Evolutionary conservation across 2,888 invertebrate genomes (phyloP).

Genomic region (Chloroclystis v-ata): DNA sequence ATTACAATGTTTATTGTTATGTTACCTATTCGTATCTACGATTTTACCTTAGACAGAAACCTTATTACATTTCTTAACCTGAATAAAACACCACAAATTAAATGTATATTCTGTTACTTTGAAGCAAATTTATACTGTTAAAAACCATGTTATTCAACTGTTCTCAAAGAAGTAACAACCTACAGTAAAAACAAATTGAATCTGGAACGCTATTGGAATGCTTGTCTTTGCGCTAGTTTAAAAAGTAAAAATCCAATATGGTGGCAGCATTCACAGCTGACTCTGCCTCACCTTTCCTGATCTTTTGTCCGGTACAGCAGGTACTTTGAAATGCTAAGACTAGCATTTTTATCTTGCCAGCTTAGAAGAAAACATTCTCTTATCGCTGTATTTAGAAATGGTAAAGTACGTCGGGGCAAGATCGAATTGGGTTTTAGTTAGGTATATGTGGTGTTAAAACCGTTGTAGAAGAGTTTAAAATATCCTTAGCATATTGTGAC

Average conservation of each 20-base stretch:
- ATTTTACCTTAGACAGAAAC: too few species aligned
- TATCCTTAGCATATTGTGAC: too few species aligned
- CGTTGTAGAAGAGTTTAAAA: too few species aligned
- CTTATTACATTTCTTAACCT: too few species aligned
- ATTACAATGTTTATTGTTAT: too few species aligned
- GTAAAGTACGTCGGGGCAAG: too few species aligned
- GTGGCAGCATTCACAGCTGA: conserved; percentile 61
- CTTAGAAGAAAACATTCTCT: background rate
- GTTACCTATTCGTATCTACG: too few species aligned
- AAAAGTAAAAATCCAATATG: conserved; percentile 62
- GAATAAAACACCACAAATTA: too few species aligned
- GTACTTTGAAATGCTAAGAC: conserved; percentile 39
- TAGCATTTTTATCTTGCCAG: conserved; percentile 40
- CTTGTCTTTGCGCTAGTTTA: conserved; percentile 53
- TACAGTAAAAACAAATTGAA: conserved; percentile 44
- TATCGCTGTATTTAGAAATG: too few species aligned
- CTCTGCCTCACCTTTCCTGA: conserved; percentile 58
- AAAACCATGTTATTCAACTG: conserved; percentile 15
- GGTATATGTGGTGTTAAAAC: too few species aligned
- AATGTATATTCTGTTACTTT: too few species aligned
- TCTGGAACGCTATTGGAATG: conserved; percentile 41
- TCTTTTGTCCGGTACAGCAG: conserved; percentile 44
- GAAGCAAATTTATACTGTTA: conserved; percentile 22
- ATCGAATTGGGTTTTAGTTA: too few species aligned
- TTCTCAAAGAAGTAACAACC: conserved; percentile 28